Conservation (phyloP, 2,888 invertebrate genomes). For the Dastarcus helophoroides region DNA sequence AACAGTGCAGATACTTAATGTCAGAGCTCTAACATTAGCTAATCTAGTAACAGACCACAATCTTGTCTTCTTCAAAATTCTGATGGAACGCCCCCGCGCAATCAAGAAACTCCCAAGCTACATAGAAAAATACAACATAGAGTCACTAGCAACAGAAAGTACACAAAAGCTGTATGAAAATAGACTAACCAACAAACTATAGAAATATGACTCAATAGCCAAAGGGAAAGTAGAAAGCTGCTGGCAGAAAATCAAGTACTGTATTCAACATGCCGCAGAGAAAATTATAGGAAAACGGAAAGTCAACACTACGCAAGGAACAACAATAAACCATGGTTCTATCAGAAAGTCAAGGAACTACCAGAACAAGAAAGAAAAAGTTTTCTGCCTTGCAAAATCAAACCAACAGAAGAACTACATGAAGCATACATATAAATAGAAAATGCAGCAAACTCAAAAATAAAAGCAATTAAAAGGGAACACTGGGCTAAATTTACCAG, state of each 20-base stretch:
- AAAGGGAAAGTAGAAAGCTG: conserved; percentile 1
- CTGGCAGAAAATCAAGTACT: conserved; percentile 1
- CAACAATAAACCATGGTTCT: too few relatives aligned
- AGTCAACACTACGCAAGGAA: too few relatives aligned
- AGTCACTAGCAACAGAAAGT: conserved; percentile 6
- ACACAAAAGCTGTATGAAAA: conserved; percentile 6
- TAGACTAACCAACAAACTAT: conserved; percentile 2
- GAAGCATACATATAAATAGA: too few relatives aligned
- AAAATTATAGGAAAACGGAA: too few relatives aligned
- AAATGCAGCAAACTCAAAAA: too few relatives aligned
- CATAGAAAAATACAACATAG: conserved; percentile 5
- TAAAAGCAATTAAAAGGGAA: too few relatives aligned
- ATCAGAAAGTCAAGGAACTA: too few relatives aligned
- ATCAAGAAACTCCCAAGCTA: conserved; percentile 1
- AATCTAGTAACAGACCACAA: conserved; percentile 10
- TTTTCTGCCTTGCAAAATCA: too few relatives aligned
- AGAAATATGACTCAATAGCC: conserved; percentile 1
- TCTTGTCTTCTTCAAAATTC: conserved; percentile 8
- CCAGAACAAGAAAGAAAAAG: too few relatives aligned
- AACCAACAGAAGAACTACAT: too few relatives aligned
- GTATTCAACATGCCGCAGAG: too few relatives aligned
- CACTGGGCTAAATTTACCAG: too few relatives aligned
- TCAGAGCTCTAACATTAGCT: conserved; percentile 9
- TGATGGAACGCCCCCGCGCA: conserved; percentile 2
- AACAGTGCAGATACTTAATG: conserved; percentile 9